A percentile compares a stretch with the other conserved stretches of the same genome.
Evolutionary conservation across 2,113 vertebrate genomes (phyloP).

Genomic region (Ptyas mucosa): DNA sequence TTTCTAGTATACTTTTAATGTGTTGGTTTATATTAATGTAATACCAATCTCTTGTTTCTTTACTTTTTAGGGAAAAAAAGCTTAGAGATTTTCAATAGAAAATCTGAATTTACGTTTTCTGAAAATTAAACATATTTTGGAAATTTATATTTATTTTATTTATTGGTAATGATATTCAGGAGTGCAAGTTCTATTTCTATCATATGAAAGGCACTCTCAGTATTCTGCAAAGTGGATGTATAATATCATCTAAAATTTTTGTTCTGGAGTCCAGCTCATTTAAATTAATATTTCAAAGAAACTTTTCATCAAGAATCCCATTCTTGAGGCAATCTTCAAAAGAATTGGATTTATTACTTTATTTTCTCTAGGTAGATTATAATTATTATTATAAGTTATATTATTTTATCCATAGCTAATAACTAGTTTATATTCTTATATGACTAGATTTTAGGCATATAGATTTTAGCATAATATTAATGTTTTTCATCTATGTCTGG

Average conservation of each 20-base stretch:
- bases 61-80: background rate
- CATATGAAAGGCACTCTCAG: background rate
- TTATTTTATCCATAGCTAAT: background rate
- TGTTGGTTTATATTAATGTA: background rate
- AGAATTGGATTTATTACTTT: background rate
- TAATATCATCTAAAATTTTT: background rate
- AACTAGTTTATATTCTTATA: background rate
- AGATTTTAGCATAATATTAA: background rate
- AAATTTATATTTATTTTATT: background rate
- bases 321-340: background rate
- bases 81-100: background rate
- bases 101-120: background rate
- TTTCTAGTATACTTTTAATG: background rate
- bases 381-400: background rate
- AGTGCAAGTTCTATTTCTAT: background rate
- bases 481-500: background rate
- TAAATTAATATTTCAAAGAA: background rate
- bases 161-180: background rate
- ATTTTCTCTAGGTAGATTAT: background rate
- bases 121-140: background rate
- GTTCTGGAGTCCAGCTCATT: background rate
- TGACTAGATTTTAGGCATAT: background rate
- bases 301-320: background rate
- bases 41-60: background rate
- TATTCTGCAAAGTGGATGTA: background rate